Base-by-base conservation (phyloP, 1,140 invertebrate genomes). In the Paramacrobiotus metropolitanus region DNA sequence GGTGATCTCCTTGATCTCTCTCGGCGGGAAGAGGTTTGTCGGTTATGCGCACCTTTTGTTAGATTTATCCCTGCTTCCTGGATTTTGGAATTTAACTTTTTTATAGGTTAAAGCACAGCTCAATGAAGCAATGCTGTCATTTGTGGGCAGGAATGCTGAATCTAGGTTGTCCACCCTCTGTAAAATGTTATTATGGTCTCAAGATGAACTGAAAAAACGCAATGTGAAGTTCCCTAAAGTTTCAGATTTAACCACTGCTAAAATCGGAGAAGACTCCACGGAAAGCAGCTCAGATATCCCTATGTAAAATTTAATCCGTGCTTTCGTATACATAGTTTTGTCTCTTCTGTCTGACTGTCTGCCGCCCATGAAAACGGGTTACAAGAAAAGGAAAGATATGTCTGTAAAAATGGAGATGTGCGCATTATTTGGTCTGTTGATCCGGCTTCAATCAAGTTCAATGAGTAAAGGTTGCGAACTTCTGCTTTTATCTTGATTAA, bases 131-230 rank as follows among this genome's bases (percentile, higher is more conserved):
- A 94, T 96, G 66, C 75, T 96, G 29, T 86, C 87, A 69, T 85
- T 84, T 73, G 86, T 93, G 71, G 85, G 92, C 69, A 82, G 83
- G 71, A 86, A 89, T 68, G 81, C 83, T 55, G 88, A 89, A 24
- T 84, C 85, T 55, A 84, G 90, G 70, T 77, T 97, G 40, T 89
- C 88, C 67, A 89, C 85, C 69, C 75, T 96, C 1, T 74, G 96
- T 2, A 89, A 92, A 72, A 79, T 95, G 70, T 85, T 96, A 65
- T 73, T 93, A 2, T 96, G 91, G 91, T 86, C 87, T 1, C 91
- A 96, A 72, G 84, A 87, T 65, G 88, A 95, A 71, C 75, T 96
- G 1, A 89, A 92, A 70, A 91, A 86, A 68, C 90, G 90, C 68
- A 89, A 89, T 75, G 81, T 77, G 20, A 87, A 84, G 72, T 94